Base-by-base conservation (phyloP, 2,888 invertebrate genomes). In the Eurois occulta region DNA sequence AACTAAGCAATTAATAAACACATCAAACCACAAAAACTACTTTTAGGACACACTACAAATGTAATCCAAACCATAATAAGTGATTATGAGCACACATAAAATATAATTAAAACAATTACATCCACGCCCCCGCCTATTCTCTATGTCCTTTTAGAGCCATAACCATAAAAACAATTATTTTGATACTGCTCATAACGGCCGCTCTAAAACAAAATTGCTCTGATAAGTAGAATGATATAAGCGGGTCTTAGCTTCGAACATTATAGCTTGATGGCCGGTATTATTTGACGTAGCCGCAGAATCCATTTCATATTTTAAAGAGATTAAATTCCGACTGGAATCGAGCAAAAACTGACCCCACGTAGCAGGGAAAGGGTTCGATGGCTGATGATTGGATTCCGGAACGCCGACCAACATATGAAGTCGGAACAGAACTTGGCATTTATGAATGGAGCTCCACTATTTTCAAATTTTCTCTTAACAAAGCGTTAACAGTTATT, bases 151-250 rank as follows among this genome's bases (percentile, higher is more conserved):
- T 85, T 74, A 74, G 48, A 71, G 66, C 60, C 66, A 83, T 86
- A 81, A 83, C 69, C 77, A 72, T 86, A 83, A 86, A 86, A 83
- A 78, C 77, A 77, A 85, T 85, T 77, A 85, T 85, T 85, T 85
- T 80, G 83, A 78, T 83, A 72, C 80, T 76, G 75, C 81, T 69
- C 86, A 75, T 85, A 85, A 86, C 70, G 81, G 69, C 58, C 60
- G 77, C 81, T 78, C 84, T 85, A 78, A 81, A 86, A 68, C 80
- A 77, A 80, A 86, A 85, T 86, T 77, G 71, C 58, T 75, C 52
- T 80, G 86, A 83, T 86, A 85, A 78, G 75, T 83, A 68, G 75
- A 77, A 72, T 74, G 67, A 83, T 75, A 85, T 86, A 83, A 74
- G 68, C 55, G 66, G 60, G n/a, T 48, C 64, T 72, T 60, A 66